Percentiles rank a stretch among this genome's conserved stretches.
phyloP scores from a whole-genome alignment of 2,797 vertebrate genomes.

The Zalophus californianus region DNA sequence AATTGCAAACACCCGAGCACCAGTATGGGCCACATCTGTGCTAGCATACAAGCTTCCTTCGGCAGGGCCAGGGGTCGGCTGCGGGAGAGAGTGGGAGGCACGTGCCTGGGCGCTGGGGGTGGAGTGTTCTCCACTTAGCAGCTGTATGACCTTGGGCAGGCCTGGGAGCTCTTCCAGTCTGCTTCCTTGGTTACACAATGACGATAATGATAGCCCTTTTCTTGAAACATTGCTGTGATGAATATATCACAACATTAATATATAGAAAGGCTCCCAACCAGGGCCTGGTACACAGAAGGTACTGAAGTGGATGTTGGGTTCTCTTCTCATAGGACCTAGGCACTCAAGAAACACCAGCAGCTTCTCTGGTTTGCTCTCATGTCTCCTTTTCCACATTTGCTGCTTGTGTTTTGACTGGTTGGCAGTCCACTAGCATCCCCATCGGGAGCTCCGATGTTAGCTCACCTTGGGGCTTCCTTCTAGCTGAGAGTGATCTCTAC shows the following conservation, averaged over 20 bases:
- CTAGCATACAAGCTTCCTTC: accelerated
- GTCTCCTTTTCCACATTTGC: not conserved
- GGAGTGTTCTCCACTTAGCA: not conserved
- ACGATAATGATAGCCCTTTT: not conserved
- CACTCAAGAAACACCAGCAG: not conserved
- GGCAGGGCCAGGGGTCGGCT: not conserved
- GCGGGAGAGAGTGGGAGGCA: not conserved
- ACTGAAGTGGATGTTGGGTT: not conserved
- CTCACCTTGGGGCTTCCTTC: not conserved
- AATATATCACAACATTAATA: not conserved
- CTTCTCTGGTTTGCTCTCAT: not conserved
- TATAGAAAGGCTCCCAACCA: not conserved
- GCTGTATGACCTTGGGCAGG: not conserved
- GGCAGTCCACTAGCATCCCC: not conserved
- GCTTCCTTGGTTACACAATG: not conserved
- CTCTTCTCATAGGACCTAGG: not conserved
- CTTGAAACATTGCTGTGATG: not conserved
- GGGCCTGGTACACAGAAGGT: not conserved
- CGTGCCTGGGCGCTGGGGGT: too few relatives aligned
- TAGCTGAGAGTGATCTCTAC: accelerated
- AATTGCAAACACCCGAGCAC: not conserved
- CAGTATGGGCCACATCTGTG: not conserved
- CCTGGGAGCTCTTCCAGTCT: not conserved
- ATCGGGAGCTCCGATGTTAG: not conserved
- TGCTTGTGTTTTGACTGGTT: not conserved